phyloP scores from a whole-genome alignment of 2,113 vertebrate genomes.

The Tachysurus fulvidraco region DNA sequence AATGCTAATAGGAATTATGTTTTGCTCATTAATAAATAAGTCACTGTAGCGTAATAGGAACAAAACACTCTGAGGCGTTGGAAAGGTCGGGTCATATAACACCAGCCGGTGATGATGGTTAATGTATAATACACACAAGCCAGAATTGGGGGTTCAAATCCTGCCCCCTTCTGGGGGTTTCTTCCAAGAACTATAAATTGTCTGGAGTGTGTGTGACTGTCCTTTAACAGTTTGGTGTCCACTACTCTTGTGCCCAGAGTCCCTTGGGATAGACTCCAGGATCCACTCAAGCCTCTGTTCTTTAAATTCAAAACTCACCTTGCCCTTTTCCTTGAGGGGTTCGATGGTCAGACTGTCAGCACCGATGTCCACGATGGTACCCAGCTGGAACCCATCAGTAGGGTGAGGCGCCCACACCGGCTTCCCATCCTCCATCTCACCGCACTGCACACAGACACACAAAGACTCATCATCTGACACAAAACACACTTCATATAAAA shows the following conservation, averaged over 20 bases:
- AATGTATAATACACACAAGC: too few species aligned
- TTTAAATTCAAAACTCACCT: slow-evolving; percentile 74
- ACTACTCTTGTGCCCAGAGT: too few species aligned
- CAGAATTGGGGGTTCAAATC: too few species aligned
- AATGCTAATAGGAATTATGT: background rate
- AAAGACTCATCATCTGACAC: background rate
- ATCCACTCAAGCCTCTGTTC: background rate
- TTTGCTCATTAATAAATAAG: background rate
- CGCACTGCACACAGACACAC: slow-evolving; percentile 21
- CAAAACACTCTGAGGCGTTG: background rate
- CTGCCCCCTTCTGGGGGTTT: too few species aligned
- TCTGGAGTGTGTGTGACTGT: too few species aligned
- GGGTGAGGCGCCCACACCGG: slow-evolving; percentile 97
- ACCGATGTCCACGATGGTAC: slow-evolving; percentile 94
- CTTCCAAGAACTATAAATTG: too few species aligned
- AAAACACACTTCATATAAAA: too few species aligned
- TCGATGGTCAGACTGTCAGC: slow-evolving; percentile 90
- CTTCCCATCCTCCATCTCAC: slow-evolving; percentile 94
- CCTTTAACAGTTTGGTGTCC: too few species aligned
- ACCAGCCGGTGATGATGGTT: background rate
- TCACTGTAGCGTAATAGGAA: background rate
- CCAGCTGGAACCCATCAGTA: slow-evolving; percentile 94
- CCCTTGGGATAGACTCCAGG: too few species aligned
- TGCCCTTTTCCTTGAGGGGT: slow-evolving; percentile 85
- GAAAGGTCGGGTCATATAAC: background rate